Conservation (phyloP, 2,113 vertebrate genomes). For the Cervus canadensis region DNA sequence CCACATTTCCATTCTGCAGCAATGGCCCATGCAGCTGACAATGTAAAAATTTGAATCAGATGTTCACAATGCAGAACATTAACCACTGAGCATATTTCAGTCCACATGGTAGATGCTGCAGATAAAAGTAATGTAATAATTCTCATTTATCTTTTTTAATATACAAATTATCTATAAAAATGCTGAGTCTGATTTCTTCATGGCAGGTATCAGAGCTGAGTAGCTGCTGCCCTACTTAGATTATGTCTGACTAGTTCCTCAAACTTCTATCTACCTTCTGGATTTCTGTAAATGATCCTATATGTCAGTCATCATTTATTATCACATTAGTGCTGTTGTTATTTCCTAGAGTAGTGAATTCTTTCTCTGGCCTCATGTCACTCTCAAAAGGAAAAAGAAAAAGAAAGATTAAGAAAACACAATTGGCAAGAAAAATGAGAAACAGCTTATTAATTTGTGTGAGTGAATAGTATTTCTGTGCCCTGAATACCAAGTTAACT, state of each 20-base stretch:
- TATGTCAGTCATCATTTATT: background rate
- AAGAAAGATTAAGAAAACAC: background rate
- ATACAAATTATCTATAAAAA: background rate
- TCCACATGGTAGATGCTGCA: background rate
- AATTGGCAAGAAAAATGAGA: background rate
- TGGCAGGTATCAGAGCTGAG: background rate
- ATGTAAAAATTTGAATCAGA: background rate
- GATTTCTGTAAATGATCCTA: background rate
- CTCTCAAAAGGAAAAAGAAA: background rate
- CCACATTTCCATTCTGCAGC: background rate
- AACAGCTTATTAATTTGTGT: background rate
- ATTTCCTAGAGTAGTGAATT: background rate
- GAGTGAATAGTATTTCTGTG: background rate
- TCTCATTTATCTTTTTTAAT: background rate
- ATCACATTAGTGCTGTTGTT: background rate
- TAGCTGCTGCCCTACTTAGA: background rate
- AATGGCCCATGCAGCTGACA: no score
- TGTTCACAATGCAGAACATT: background rate
- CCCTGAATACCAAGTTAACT: background rate
- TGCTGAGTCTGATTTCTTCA: background rate
- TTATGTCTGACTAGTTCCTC: background rate
- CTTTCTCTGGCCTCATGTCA: background rate
- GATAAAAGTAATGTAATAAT: background rate
- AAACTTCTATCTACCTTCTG: background rate
- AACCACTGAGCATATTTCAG: background rate